phyloP scores from a whole-genome alignment of 1,140 invertebrate species.

The Hypothenemus hampei region DNA sequence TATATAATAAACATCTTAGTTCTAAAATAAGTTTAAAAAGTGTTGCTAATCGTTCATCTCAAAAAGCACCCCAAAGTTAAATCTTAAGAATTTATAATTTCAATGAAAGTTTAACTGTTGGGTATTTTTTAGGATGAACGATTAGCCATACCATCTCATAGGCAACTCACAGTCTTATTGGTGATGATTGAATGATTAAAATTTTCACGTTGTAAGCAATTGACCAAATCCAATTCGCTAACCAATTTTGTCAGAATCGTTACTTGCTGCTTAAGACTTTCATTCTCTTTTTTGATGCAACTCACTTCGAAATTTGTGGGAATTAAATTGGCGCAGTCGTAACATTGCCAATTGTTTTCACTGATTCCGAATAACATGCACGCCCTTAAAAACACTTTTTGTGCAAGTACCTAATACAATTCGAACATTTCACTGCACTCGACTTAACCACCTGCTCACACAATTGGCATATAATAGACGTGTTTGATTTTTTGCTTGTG shows the following conservation, averaged over 20 bases:
- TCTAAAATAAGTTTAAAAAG: not conserved
- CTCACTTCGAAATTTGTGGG: slow-evolving; percentile 15
- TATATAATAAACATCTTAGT: too few relatives aligned
- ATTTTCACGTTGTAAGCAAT: slow-evolving; percentile 28
- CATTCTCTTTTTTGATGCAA: slow-evolving; percentile 26
- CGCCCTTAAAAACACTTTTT: slow-evolving; percentile 24
- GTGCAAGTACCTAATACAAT: slow-evolving; percentile 25
- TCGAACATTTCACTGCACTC: slow-evolving; percentile 29
- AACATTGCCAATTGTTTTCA: slow-evolving; percentile 24
- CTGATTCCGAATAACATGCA: slow-evolving; percentile 26
- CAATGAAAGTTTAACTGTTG: too few relatives aligned
- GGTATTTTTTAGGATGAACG: too few relatives aligned
- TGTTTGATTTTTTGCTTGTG: slow-evolving; percentile 13
- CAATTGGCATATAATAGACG: slow-evolving; percentile 10
- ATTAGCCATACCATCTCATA: too few relatives aligned
- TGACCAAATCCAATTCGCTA: slow-evolving; percentile 29
- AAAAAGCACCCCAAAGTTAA: too few relatives aligned
- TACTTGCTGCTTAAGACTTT: slow-evolving; percentile 27
- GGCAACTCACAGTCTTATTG: too few relatives aligned
- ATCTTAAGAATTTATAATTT: too few relatives aligned
- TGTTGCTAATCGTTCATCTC: too few relatives aligned
- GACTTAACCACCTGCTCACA: slow-evolving; percentile 25
- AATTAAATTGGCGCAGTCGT: slow-evolving; percentile 15
- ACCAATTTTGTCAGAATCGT: slow-evolving; percentile 22
- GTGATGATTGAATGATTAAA: too few relatives aligned